Percentiles rank a stretch among this genome's conserved stretches.
phyloP scores from a whole-genome alignment of 1,140 invertebrate genomes.

The Drosophila simulans region DNA sequence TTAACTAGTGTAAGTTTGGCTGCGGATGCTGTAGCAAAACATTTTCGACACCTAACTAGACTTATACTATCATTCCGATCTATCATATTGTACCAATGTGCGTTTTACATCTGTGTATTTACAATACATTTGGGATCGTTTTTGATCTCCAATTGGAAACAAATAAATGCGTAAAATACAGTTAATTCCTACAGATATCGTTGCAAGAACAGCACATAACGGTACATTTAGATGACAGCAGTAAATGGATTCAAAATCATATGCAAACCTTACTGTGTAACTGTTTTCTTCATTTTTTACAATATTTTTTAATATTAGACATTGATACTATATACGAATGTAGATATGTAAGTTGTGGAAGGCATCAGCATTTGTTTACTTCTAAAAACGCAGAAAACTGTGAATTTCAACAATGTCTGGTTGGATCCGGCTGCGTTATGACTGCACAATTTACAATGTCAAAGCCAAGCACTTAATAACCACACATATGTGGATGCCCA shows the following conservation, averaged over 20 bases:
- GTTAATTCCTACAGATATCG: not conserved
- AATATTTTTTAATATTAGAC: constrained; percentile 12
- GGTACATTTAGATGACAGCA: not conserved
- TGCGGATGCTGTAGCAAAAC: not conserved
- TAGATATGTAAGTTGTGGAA: constrained; percentile 11
- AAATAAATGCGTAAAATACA: not conserved
- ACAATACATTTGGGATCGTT: not conserved
- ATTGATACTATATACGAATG: constrained; percentile 8
- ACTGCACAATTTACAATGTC: constrained; percentile 6
- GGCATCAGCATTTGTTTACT: constrained; percentile 13
- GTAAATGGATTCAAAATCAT: not conserved
- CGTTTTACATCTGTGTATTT: not conserved
- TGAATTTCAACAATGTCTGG: not conserved
- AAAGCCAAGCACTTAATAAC: constrained; percentile 2
- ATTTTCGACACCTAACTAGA: not conserved
- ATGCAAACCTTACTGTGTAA: constrained; percentile 1
- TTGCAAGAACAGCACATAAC: not conserved
- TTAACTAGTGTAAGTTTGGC: constrained; percentile 5
- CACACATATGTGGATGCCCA: constrained; percentile 13
- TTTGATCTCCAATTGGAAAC: constrained; percentile 1
- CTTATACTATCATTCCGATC: not conserved
- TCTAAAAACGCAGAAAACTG: constrained; percentile 5
- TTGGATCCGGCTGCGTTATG: not conserved
- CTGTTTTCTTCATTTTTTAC: constrained; percentile 4
- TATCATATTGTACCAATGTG: not conserved